Evolutionary conservation across 2,113 vertebrate genomes (phyloP).

Genomic region (Grammomys surdaster): DNA sequence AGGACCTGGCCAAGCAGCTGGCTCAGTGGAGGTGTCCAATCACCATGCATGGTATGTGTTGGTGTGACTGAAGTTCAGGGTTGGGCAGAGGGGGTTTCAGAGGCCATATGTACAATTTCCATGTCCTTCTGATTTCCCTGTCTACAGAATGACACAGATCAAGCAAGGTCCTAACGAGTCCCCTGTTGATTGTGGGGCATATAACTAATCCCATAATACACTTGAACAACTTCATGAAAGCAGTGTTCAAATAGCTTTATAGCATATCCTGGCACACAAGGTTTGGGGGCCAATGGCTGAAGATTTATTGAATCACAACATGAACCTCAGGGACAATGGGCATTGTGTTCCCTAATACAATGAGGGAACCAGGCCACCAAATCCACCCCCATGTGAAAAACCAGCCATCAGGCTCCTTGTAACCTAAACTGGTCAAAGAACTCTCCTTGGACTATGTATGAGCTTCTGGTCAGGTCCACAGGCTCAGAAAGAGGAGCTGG

Average conservation of each 20-base stretch:
- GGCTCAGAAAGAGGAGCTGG: background rate
- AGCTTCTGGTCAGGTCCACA: rapidly evolving
- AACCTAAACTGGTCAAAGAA: background rate
- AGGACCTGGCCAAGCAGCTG: background rate
- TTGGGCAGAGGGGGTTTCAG: background rate
- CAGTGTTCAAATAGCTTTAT: constrained; percentile 16
- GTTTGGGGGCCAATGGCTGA: background rate
- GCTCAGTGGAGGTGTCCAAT: background rate
- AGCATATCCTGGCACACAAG: background rate
- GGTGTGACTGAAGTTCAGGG: background rate
- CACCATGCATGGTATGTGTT: background rate
- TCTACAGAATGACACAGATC: background rate
- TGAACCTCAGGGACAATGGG: constrained; percentile 21
- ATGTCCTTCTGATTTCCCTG: background rate
- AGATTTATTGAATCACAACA: constrained; percentile 40
- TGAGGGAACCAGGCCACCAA: background rate
- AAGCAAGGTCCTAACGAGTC: background rate
- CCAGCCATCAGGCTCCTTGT: background rate
- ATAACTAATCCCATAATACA: background rate
- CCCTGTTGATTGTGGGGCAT: background rate
- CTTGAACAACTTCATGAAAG: constrained; percentile 39
- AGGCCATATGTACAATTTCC: background rate
- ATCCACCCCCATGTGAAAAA: background rate
- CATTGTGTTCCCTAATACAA: background rate
- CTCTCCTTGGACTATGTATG: rapidly evolving